Percentiles rank a stretch among this genome's conserved stretches.
phyloP scores from a whole-genome alignment of 1,140 invertebrate species.

The Drosophila takahashii region DNA sequence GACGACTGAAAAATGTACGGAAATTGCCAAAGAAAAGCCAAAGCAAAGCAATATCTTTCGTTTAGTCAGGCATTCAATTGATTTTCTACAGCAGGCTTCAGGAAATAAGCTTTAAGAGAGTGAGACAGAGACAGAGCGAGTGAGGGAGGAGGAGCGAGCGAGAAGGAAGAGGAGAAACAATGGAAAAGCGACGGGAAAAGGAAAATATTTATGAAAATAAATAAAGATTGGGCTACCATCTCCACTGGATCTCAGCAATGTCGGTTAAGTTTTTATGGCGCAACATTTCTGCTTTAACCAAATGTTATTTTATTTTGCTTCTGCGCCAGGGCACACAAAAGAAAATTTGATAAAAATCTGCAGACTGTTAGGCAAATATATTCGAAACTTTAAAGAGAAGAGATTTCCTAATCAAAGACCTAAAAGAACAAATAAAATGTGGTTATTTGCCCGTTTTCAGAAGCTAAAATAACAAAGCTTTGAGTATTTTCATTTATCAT shows the following conservation, averaged over 20 bases:
- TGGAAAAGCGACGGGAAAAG: constrained; percentile 17
- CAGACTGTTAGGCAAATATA: constrained; percentile 35
- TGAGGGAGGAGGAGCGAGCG: neutral
- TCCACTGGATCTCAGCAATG: constrained; percentile 30
- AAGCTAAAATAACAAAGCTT: neutral
- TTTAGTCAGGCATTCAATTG: constrained; percentile 60
- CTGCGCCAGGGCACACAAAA: constrained; percentile 42
- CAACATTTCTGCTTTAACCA: constrained; percentile 33
- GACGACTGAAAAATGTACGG: constrained; percentile 34
- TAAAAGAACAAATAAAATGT: neutral
- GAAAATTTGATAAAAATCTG: constrained; percentile 62
- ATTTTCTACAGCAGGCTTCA: constrained; percentile 35
- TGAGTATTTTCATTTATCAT: neutral
- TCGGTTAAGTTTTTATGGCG: constrained; percentile 46
- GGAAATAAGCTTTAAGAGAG: constrained; percentile 43
- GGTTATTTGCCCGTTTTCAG: neutral
- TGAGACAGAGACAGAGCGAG: neutral
- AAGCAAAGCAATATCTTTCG: constrained; percentile 49
- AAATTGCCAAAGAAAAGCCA: constrained; percentile 41
- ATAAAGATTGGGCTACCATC: constrained; percentile 25
- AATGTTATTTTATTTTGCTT: constrained; percentile 47
- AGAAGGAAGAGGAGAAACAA: constrained; percentile 16
- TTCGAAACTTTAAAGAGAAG: constrained; percentile 31
- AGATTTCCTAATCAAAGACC: constrained; percentile 1
- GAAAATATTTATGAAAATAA: constrained; percentile 55